Evolutionary conservation across 2,113 vertebrate species (phyloP), one percentile per base, ranked within the genome.

Genomic region (Mus spicilegus): DNA sequence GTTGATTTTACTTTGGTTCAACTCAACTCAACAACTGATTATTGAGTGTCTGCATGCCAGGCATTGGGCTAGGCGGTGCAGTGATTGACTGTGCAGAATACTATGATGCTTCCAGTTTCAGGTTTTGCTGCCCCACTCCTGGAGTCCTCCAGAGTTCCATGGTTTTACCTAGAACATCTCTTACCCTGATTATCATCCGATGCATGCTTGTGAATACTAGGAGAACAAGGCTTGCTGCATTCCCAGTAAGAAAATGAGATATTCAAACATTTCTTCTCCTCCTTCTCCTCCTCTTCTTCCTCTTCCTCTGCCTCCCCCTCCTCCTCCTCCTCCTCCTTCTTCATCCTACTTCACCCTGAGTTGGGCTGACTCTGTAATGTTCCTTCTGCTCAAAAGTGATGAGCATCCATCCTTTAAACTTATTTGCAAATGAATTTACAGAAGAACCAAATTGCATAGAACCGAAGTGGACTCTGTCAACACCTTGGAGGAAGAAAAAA

Each of bases 391-490:
- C 89, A 73, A 97, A 98, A 96, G 96, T 97, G 93, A 97, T 92
- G 46, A 96, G 95, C 97, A 70, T 42, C 72, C 97, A 70, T 42
- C 72, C 91, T 84, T 95, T 92, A 95, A 93, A 65, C 91, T 93
- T 97, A 92, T 96, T 98, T 98, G 96, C 95, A 98, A 98, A 97
- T 97, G 65, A 98, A 96, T 91, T 97, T 96, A 96, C 98, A 96
- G 58, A 89, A 96, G 96, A 88, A 94, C 90, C 89, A 96, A 98
- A 98, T 95, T 93, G n/a, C 63, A 95, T 19, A 33, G 92, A 63
- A 84, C 85, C 14, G 24, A 51, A 96, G 96, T 61, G 42, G 49
- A 90, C 10, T 87, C 39, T 1, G 26, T 86, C 91, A 75, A 89
- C 91, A 94, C 96, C 93, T 91, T 91, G 61, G 77, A 28, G 9